phyloP scores from a whole-genome alignment of 2,113 vertebrate species.

The Eudyptes chrysolophus region DNA sequence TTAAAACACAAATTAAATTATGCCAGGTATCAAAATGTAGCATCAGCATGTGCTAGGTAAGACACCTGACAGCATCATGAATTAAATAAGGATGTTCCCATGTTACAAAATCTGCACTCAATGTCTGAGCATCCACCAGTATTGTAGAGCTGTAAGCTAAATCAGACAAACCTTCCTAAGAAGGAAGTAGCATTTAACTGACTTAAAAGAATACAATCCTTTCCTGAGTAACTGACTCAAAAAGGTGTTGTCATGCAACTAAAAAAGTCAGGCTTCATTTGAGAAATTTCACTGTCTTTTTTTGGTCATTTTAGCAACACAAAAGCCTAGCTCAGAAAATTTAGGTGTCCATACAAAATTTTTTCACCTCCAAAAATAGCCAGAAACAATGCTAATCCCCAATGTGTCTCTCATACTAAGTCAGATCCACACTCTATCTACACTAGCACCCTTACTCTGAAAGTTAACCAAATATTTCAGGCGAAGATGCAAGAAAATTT shows the following conservation, averaged over 20 bases:
- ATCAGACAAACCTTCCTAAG: not conserved
- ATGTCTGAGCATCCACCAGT: not conserved
- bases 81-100: not conserved
- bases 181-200: not conserved
- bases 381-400: not conserved
- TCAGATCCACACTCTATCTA: not conserved
- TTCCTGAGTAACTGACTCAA: not conserved
- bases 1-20: not conserved
- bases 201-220: not conserved
- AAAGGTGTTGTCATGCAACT: not conserved
- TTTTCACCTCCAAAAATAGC: not conserved
- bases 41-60: not conserved
- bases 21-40: not conserved
- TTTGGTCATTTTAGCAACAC: not conserved
- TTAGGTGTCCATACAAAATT: not conserved
- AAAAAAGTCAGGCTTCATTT: not conserved
- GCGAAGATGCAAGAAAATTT: not conserved
- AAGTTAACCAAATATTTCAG: not conserved
- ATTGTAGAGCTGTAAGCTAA: not conserved
- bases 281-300: not conserved
- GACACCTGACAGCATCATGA: not conserved
- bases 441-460: not conserved
- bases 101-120: not conserved
- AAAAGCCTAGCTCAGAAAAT: not conserved
- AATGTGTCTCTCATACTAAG: not conserved